phyloP scores from a whole-genome alignment of 2,888 invertebrate genomes.

The Eristalis arbustorum region DNA sequence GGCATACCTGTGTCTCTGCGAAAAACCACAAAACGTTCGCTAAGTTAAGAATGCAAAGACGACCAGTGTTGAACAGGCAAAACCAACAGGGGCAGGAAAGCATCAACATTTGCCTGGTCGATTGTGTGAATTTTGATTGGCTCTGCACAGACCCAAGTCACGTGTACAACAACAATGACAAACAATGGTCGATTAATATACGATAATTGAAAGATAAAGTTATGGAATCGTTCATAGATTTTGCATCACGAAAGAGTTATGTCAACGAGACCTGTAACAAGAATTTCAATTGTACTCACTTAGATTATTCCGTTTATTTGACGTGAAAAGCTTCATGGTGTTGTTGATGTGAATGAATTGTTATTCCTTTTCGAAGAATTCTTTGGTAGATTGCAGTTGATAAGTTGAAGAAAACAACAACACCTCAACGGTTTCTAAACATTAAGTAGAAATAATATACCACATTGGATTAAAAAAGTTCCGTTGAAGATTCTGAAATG shows the following conservation, averaged over 20 bases:
- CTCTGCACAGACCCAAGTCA: neutral
- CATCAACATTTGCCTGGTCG: neutral
- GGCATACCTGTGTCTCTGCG: neutral
- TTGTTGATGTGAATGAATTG: slow-evolving; percentile 3
- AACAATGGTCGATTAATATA: neutral
- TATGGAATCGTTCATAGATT: neutral
- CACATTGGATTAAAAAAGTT: neutral
- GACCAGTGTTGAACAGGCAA: neutral
- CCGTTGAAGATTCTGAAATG: neutral
- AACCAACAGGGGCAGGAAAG: neutral
- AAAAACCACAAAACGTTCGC: neutral
- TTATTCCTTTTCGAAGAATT: neutral
- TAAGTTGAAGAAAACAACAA: neutral
- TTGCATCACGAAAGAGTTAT: neutral
- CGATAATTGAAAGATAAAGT: neutral
- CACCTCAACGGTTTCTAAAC: neutral
- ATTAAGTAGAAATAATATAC: neutral
- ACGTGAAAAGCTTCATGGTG: slow-evolving; percentile 55
- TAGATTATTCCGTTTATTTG: slow-evolving; percentile 58
- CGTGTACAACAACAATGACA: neutral
- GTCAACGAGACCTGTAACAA: neutral
- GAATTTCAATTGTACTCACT: slow-evolving; percentile 34
- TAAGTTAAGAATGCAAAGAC: neutral
- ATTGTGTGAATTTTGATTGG: neutral
- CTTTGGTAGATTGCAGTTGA: neutral